Evolutionary conservation across 2,888 invertebrate species (phyloP).

Genomic region (Drosophila ezoana): DNA sequence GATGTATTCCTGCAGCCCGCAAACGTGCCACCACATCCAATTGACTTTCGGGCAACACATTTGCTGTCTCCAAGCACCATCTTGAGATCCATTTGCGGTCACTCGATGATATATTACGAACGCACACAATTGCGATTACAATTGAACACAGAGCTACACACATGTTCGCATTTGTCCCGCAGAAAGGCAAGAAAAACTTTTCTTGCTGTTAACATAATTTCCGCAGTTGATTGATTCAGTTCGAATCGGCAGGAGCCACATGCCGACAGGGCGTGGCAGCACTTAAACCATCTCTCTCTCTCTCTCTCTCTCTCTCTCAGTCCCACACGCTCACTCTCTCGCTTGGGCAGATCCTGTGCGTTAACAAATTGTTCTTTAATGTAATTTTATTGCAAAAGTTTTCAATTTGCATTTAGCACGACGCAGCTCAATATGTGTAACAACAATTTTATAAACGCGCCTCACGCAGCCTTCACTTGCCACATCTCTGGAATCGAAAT

Average conservation of each 20-base stretch:
- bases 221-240: conserved; percentile 76
- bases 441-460: conserved; percentile 30
- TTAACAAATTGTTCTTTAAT: conserved; percentile 79
- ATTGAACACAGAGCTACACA: conserved; percentile 40
- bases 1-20: conserved; percentile 58
- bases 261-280: conserved; percentile 29
- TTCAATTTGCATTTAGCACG: conserved; percentile 72
- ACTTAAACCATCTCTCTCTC: conserved; percentile 28
- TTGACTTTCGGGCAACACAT: conserved; percentile 28
- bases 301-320: neutral
- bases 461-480: conserved; percentile 18
- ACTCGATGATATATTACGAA: conserved; percentile 70
- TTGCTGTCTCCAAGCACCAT: conserved; percentile 31
- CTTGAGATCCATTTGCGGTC: conserved; percentile 68
- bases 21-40: conserved; percentile 43
- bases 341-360: conserved; percentile 29
- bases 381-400: conserved; percentile 78
- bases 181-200: conserved; percentile 46
- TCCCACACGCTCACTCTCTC: conserved; percentile 1
- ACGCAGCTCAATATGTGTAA: conserved; percentile 23
- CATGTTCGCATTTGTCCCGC: conserved; percentile 42
- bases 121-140: conserved; percentile 41
- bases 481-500: conserved; percentile 42
- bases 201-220: conserved; percentile 76
- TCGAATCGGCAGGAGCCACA: conserved; percentile 48